Percentiles rank a stretch among this genome's conserved stretches.
These are phyloP conservation scores for Drosophila flavopinicola DNA, from an alignment of 2,888 invertebrate species.

Conservation along the genomic window DNA sequence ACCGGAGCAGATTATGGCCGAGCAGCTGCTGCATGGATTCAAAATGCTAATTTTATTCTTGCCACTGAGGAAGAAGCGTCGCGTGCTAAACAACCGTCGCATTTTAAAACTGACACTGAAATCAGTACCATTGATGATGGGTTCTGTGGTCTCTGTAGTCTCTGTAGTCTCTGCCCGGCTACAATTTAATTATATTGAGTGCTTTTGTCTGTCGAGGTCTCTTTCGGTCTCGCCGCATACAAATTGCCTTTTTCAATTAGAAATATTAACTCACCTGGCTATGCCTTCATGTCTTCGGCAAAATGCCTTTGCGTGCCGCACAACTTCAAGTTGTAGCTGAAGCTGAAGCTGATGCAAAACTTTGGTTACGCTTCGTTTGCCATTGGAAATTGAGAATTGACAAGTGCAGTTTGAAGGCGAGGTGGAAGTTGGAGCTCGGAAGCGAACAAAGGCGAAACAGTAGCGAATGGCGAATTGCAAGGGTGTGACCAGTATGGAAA, in stretches of 20 bases:
- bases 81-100: conserved; percentile 49
- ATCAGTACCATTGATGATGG: conserved; percentile 20
- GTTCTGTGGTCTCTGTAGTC: too few relatives aligned
- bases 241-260: conserved; percentile 78
- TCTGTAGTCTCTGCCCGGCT: conserved; percentile 29
- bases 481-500: conserved; percentile 4
- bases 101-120: conserved; percentile 50
- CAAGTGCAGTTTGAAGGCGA: conserved; percentile 24
- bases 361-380: conserved; percentile 55
- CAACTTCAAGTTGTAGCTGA: conserved; percentile 30
- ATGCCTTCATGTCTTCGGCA: conserved; percentile 25
- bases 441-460: conserved; percentile 3
- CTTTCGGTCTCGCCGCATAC: conserved; percentile 53
- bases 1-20: neutral
- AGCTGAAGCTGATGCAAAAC: conserved; percentile 62
- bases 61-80: conserved; percentile 43
- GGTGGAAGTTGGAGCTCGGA: neutral
- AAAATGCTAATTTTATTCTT: conserved; percentile 64
- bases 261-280: conserved; percentile 68
- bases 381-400: conserved; percentile 43
- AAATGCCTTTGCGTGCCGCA: conserved; percentile 28
- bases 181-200: conserved; percentile 78
- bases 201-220: conserved; percentile 64
- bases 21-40: conserved; percentile 42
- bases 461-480: conserved; percentile 9